Base-by-base conservation (phyloP, 2,113 vertebrate genomes). In the Daphoenositta chrysoptera region DNA sequence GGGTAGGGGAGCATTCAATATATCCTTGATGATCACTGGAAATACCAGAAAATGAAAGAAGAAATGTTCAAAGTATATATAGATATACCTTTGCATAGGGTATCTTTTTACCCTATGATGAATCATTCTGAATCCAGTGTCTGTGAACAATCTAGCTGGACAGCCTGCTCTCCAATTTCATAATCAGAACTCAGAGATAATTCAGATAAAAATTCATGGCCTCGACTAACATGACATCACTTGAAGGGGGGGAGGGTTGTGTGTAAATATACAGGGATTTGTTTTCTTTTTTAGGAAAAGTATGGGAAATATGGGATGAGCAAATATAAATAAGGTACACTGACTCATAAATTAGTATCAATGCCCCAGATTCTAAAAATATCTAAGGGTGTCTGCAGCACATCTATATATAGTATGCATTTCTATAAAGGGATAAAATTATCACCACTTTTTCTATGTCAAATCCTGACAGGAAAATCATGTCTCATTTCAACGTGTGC, bases 201-300 rank as follows among this genome's bases (percentile, higher is more conserved):
- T 47, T 35, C 31, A 42, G 40, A 42, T 42, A 42, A 54, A 83
- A 76, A 68, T 31, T 13, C 37, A 60, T 39, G 11, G 18, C 18
- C 39, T 58, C 23, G 68, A 57, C 21, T 35, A 70, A 72, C 12
- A 57, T 2, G 68, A 20, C 53, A 39, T 35, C 19, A 28, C 35
- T n/a, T 70, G 9, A 37, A 4, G 27, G 7, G 4, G 15, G 0
- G 8, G 6, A 7, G 4, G 5, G 11, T 33, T 10, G 12, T 33
- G 1, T 30, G 4, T 15, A 87, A 81, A 82, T 19, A 28, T 33
- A 15, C 2, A 71, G 11, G 21, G 9, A 20, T 66, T 70, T 88
- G 5, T 30, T 75, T 72, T 19, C 1, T 33, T 61, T 37, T 48
- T 77, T 33, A 37, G 33, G 7, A 15, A 45, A 77, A 66, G 56